Base-by-base conservation (phyloP, 2,113 vertebrate genomes). In the Rhinoderma darwinii region DNA sequence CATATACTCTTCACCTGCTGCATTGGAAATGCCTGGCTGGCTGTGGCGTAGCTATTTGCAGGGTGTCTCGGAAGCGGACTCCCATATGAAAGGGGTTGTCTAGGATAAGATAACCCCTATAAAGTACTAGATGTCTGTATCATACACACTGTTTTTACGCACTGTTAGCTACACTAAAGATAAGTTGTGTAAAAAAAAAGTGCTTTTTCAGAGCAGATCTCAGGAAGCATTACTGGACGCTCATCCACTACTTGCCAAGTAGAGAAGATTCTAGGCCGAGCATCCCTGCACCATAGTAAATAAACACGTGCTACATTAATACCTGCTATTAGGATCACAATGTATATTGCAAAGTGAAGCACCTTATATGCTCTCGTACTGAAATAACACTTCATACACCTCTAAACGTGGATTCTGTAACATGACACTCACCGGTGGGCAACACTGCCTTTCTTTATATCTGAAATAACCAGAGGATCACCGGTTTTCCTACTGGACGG, bases 381-480 rank as follows among this genome's bases (percentile, higher is more conserved):
- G 7, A 61, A 61, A 61, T 11, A 27, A 61, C n/a, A 61, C 20
- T 22, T 22, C 22, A 59, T 1, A 15, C n/a, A 25, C 11, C 20
- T 56, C 5, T 22, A 56, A 56, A 4, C 22, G 18, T 25, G 5
- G 56, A 35, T 32, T 66, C 35, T 43, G 37, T 43, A 44, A 25
- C 3, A 30, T 4, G 9, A 63, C 9, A 59, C 93, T 93, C 91
- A 99, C 98, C 98, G 98, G 95, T 99, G 98, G 35, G 98, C 98
- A 20, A 99, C 97, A 47, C 98, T 99, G 90, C 98, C 98, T 90
- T 99, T 99, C 93, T 99, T 99, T 93, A 99, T 99, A 94, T 99
- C 98, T 20, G 98, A 99, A 92, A 99, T 99, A 94, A 99, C 98
- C 83, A 99, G 94, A 61, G 98, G 95, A 74, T 99, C 98, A 4